Percentiles rank a stretch among this genome's conserved stretches.
Conservation (phyloP, 1,140 invertebrate genomes). For the Drosophila nannoptera region DNA sequence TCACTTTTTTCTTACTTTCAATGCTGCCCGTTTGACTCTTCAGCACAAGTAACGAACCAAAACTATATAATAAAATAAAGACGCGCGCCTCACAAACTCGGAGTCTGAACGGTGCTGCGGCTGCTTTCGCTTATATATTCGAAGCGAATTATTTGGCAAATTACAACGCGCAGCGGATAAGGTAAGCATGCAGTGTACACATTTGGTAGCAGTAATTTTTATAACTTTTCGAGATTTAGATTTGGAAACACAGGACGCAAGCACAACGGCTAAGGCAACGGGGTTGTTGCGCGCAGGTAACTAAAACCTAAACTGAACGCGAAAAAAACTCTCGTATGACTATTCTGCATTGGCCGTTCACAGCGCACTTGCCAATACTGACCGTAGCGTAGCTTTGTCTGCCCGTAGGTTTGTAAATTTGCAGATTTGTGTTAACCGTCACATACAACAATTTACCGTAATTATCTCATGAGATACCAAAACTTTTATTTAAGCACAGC, state of each 20-base stretch:
- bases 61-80: constrained; percentile 3
- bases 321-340: constrained; percentile 72
- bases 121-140: constrained; percentile 41
- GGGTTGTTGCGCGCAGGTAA: constrained; percentile 74
- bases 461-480: not conserved
- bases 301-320: constrained; percentile 69
- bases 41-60: constrained; percentile 1
- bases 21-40: constrained; percentile 25
- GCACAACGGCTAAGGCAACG: constrained; percentile 36
- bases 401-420: constrained; percentile 37
- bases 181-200: constrained; percentile 1
- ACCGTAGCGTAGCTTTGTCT: constrained; percentile 71
- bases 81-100: constrained; percentile 34
- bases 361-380: constrained; percentile 58
- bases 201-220: constrained; percentile 19
- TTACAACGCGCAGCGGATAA: constrained; percentile 13
- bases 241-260: constrained; percentile 38
- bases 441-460: not conserved
- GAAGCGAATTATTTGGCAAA: constrained; percentile 20
- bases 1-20: constrained; percentile 29
- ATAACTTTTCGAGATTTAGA: constrained; percentile 24
- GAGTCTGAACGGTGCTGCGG: constrained; percentile 7
- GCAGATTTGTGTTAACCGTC: constrained; percentile 7
- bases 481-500: not conserved
- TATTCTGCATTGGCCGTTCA: constrained; percentile 50